Conservation (phyloP, 2,888 invertebrate species). For the Lottia gigantea region DNA sequence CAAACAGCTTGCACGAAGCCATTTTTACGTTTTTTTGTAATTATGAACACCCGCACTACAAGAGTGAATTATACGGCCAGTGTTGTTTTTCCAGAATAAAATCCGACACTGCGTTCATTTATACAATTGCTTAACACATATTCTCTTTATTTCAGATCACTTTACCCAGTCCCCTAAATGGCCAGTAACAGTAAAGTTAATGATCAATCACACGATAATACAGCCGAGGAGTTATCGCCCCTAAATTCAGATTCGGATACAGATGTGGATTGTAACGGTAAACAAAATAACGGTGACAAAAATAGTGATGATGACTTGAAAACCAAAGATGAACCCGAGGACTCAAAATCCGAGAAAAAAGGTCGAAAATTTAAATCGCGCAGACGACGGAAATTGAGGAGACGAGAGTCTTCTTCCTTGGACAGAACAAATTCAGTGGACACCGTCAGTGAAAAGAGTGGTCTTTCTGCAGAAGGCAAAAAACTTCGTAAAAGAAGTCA, state of each 20-base stretch:
- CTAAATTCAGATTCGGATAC: not conserved
- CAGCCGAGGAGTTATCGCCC: not conserved
- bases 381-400: not conserved
- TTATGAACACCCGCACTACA: no score
- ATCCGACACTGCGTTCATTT: no score
- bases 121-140: no score
- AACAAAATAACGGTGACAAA: not conserved
- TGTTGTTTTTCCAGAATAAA: no score
- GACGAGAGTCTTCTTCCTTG: not conserved
- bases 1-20: no score
- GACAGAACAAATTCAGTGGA: slow-evolving; percentile 17
- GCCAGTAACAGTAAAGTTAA: no score
- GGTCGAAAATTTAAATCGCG: not conserved
- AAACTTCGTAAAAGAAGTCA: slow-evolving; percentile 22
- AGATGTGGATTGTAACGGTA: not conserved
- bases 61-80: no score
- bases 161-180: no score
- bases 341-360: not conserved
- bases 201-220: no score
- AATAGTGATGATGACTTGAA: not conserved
- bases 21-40: no score
- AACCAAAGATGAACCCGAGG: not conserved
- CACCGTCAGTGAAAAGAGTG: slow-evolving; percentile 26
- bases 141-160: no score
- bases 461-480: slow-evolving; percentile 24